Percentiles rank a stretch among this genome's conserved stretches.
Conservation (phyloP, 2,797 vertebrate species). For the Parauchenoglanis punctatus region DNA sequence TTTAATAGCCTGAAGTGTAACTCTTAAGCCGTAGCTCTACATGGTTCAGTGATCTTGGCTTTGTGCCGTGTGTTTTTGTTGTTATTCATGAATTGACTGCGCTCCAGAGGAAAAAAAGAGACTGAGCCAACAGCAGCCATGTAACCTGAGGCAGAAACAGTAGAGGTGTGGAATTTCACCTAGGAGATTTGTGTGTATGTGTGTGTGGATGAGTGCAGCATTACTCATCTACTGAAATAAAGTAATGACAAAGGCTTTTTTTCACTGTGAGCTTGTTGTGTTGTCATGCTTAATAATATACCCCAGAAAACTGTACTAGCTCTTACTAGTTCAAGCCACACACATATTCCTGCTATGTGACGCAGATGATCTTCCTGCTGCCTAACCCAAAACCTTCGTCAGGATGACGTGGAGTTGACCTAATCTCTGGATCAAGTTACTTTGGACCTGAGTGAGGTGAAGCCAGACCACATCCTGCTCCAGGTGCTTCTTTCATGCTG, state of each 20-base stretch:
- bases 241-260: constrained; percentile 20
- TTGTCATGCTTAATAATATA: constrained; percentile 36
- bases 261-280: constrained; percentile 26
- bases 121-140: constrained; percentile 17
- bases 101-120: constrained; percentile 4
- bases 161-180: constrained; percentile 56
- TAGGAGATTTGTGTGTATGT: constrained; percentile 18
- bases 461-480: constrained; percentile 8
- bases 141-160: constrained; percentile 48
- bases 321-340: constrained; percentile 21
- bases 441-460: neutral
- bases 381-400: constrained; percentile 29
- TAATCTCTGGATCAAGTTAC: constrained; percentile 43
- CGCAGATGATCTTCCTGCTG: constrained; percentile 28
- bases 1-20: constrained; percentile 19
- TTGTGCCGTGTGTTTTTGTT: constrained; percentile 12
- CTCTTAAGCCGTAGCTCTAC: neutral
- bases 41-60: constrained; percentile 9
- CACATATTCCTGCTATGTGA: constrained; percentile 11
- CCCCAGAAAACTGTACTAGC: constrained; percentile 27
- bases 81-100: constrained; percentile 19
- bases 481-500: constrained; percentile 29
- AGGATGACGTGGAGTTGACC: constrained; percentile 41
- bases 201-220: constrained; percentile 34
- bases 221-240: constrained; percentile 40